phyloP scores from a whole-genome alignment of 2,113 vertebrate species.

The Prolemur simus region DNA sequence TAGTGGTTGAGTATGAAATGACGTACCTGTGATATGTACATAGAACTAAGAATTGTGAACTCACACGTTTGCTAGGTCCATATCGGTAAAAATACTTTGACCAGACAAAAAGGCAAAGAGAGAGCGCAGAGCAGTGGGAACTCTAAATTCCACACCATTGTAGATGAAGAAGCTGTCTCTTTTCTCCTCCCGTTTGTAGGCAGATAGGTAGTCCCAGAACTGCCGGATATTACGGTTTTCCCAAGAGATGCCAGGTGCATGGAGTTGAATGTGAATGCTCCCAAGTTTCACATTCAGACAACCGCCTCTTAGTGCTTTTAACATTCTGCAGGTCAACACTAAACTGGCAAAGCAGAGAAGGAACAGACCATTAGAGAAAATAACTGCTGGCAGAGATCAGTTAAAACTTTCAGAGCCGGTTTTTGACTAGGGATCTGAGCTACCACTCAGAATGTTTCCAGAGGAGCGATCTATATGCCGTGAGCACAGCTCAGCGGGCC shows the following conservation, averaged over 20 bases:
- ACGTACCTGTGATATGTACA: accelerated
- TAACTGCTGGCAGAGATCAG: neutral
- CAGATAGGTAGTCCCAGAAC: accelerated
- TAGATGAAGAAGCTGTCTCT: neutral
- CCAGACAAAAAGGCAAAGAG: neutral
- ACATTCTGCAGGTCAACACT: neutral
- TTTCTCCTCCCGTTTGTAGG: accelerated
- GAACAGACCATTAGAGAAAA: neutral
- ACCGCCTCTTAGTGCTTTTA: neutral
- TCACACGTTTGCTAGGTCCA: accelerated
- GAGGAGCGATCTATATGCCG: too few species aligned
- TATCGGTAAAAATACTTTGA: neutral
- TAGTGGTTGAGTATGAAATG: neutral
- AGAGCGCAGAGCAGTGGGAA: neutral
- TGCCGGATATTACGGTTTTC: accelerated
- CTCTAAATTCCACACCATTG: accelerated
- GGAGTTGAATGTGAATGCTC: too few species aligned
- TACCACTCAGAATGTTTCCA: accelerated
- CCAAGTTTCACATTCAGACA: neutral
- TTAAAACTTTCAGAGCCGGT: neutral
- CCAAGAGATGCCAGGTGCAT: neutral
- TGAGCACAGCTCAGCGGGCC: accelerated
- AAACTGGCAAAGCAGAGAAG: neutral
- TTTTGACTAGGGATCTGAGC: neutral
- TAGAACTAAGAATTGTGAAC: neutral